Percentiles rank a stretch among this genome's conserved stretches.
These are phyloP conservation scores for Strigops habroptila DNA, from an alignment of 2,113 vertebrate species.

Conservation along the genomic window DNA sequence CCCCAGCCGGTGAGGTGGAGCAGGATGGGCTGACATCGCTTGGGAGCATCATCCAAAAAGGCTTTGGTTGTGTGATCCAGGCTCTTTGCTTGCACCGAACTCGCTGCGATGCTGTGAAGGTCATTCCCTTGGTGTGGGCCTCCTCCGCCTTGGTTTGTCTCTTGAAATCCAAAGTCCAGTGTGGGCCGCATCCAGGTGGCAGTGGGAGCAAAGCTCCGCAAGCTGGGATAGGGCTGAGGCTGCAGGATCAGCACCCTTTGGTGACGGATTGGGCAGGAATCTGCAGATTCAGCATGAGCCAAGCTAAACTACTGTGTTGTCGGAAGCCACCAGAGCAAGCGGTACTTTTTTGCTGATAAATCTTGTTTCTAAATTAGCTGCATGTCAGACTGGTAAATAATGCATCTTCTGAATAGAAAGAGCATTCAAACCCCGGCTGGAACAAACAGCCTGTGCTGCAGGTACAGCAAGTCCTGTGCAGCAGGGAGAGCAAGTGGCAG, in stretches of 20 bases:
- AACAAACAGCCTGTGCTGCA: neutral
- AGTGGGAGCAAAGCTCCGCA: rapidly evolving
- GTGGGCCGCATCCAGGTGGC: rapidly evolving
- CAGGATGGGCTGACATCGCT: neutral
- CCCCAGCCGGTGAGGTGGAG: rapidly evolving
- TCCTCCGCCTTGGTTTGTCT: neutral
- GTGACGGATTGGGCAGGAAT: neutral
- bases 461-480: neutral
- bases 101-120: neutral
- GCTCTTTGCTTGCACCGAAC: neutral
- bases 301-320: neutral
- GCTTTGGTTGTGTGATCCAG: rapidly evolving
- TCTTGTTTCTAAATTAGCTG: constrained; percentile 38
- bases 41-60: neutral
- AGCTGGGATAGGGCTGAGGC: neutral
- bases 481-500: neutral
- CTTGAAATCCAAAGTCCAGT: rapidly evolving
- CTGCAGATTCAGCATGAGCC: neutral
- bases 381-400: constrained; percentile 39
- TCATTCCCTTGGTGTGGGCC: rapidly evolving
- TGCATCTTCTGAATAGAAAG: neutral
- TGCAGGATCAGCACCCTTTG: neutral
- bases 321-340: neutral
- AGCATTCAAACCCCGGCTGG: neutral
- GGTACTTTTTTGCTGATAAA: constrained; percentile 24